Percentiles rank a stretch among this genome's conserved stretches.
phyloP scores from a whole-genome alignment of 2,888 invertebrate species.

The Scotopteryx bipunctaria region DNA sequence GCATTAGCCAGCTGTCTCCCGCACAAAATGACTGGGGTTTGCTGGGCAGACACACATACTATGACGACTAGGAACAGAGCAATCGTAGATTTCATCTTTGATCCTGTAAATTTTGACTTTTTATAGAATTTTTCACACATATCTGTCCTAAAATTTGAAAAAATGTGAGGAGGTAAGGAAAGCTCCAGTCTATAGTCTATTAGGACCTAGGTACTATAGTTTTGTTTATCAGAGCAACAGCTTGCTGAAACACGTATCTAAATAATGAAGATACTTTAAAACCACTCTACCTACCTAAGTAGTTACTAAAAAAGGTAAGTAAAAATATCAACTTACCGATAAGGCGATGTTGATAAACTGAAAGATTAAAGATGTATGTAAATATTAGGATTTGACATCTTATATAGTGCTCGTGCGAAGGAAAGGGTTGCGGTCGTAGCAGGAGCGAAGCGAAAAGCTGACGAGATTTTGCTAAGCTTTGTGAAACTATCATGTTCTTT shows the following conservation, averaged over 20 bases:
- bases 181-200: no score
- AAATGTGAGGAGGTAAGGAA: no score
- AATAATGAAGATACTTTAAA: no score
- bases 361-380: slow-evolving; percentile 41
- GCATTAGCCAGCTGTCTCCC: slow-evolving; percentile 53
- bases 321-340: slow-evolving; percentile 35
- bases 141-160: no score
- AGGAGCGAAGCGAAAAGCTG: slow-evolving; percentile 38
- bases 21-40: slow-evolving; percentile 47
- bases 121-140: no score
- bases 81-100: slow-evolving; percentile 39
- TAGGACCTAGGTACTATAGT: no score
- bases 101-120: slow-evolving; percentile 5
- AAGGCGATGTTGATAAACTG: slow-evolving; percentile 21
- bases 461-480: no score
- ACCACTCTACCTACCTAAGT: no score
- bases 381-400: slow-evolving; percentile 42
- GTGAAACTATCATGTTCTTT: no score
- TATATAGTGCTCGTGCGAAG: slow-evolving; percentile 43
- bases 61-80: slow-evolving; percentile 35
- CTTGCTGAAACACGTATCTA: no score
- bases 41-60: slow-evolving; percentile 31
- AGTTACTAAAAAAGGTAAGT: no score
- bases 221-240: no score
- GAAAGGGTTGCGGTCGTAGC: slow-evolving; percentile 22